phyloP scores from a whole-genome alignment of 1,140 invertebrate species.

The Mactra quadrangularis region DNA sequence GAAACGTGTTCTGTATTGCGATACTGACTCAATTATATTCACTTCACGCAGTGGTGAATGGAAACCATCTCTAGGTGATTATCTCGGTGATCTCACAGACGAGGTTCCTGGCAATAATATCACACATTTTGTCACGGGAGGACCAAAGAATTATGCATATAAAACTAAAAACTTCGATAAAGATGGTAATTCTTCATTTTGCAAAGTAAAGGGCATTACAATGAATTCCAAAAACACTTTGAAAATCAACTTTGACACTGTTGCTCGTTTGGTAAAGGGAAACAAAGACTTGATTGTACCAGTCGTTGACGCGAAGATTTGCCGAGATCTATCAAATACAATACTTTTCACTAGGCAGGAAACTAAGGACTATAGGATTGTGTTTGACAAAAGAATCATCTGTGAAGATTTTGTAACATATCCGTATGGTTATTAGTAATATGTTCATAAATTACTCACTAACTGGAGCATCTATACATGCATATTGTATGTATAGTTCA shows the following conservation, averaged over 20 bases:
- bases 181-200: background rate
- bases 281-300: background rate
- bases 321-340: background rate
- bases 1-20: conserved; percentile 78
- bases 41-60: conserved; percentile 39
- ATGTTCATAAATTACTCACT: too few species aligned
- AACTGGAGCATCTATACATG: too few species aligned
- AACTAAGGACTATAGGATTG: conserved; percentile 32
- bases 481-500: too few species aligned
- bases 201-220: conserved; percentile 44
- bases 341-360: background rate
- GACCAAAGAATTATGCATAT: conserved; percentile 55
- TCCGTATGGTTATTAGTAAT: too few species aligned
- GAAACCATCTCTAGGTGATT: conserved; percentile 18
- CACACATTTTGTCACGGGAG: too few species aligned
- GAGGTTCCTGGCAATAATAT: conserved; percentile 30
- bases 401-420: background rate
- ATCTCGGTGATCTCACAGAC: conserved; percentile 6
- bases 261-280: conserved; percentile 13
- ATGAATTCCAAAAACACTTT: conserved; percentile 39
- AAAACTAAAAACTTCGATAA: background rate
- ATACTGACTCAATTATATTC: conserved; percentile 82
- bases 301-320: conserved; percentile 1
- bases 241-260: conserved; percentile 28
- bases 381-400: conserved; percentile 31